phyloP scores from a whole-genome alignment of 2,888 invertebrate species.

The Spicauda simplicius region DNA sequence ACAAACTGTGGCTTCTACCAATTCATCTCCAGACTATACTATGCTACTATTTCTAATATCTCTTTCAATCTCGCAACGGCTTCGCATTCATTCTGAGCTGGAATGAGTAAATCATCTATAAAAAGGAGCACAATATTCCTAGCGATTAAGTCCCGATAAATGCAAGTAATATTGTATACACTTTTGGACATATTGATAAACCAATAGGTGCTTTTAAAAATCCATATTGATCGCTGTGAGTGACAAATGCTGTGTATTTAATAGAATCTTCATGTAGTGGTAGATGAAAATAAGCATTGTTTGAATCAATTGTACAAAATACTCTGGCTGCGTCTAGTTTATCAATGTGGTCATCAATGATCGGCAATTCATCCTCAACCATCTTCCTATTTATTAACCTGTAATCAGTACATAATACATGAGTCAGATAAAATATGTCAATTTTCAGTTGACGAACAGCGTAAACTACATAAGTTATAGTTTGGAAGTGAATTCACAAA shows the following conservation, averaged over 20 bases:
- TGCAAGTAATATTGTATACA: neutral
- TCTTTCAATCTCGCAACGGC: neutral
- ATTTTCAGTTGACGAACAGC: no score
- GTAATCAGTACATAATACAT: slow-evolving; percentile 17
- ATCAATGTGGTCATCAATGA: slow-evolving; percentile 7
- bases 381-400: slow-evolving; percentile 1
- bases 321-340: neutral
- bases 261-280: no score
- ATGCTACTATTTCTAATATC: neutral
- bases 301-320: slow-evolving; percentile 4
- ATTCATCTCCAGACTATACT: neutral
- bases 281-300: slow-evolving; percentile 4
- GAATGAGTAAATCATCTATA: neutral
- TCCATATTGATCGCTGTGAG: no score
- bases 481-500: no score
- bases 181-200: neutral
- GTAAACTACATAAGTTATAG: no score
- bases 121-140: neutral
- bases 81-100: neutral
- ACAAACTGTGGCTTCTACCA: neutral
- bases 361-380: neutral
- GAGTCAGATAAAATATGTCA: no score
- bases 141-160: neutral
- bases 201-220: no score
- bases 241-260: no score